Base-by-base conservation (phyloP, 2,113 vertebrate species). In the Spilogale gracilis region DNA sequence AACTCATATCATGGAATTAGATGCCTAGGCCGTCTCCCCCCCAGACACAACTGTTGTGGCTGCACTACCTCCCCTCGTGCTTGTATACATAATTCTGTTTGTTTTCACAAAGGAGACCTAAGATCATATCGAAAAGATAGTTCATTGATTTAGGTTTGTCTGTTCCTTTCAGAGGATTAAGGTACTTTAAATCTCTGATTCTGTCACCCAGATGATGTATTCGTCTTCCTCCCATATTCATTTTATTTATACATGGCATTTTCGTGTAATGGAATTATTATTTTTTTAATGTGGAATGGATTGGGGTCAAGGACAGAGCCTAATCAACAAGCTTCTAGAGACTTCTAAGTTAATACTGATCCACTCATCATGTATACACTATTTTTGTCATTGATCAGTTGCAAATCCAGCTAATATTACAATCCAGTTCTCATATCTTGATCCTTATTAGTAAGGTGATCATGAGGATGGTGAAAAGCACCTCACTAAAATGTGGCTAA, bases 401-500 rank as follows among this genome's bases (percentile, higher is more conserved):
- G 86, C 20, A 93, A 92, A 54, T 52, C 30, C 45, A 60, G 6
- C 43, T 71, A 74, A 20, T 69, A 18, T 18, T 93, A 17, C 18
- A 38, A 58, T 85, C 21, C 23, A 82, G 6, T 71, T 3, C 52
- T 45, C 27, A 12, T 63, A 43, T 52, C 48, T n/a, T 92, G 50
- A 56, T 43, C 23, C 61, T 89, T 85, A 85, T 56, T 3, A 38
- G 30, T 63, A 52, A 50, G 8, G 27, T 18, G 12, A 27, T 58
- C 4, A n/a, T 32, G 7, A 83, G 9, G 5, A 38, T 58, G n/a
- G n/a, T 85, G 54, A 45, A 8, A 81, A 82, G 4, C 9, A 60
- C 38, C 17, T 79, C 81, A 20, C 23, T 82, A 54, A 89, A 97
- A 96, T 94, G n/a, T n/a, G 61, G 13, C 20, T 50, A 67, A 89